Evolutionary conservation across 2,888 invertebrate genomes (phyloP).

Genomic region (Scelioninae gen. 2): DNA sequence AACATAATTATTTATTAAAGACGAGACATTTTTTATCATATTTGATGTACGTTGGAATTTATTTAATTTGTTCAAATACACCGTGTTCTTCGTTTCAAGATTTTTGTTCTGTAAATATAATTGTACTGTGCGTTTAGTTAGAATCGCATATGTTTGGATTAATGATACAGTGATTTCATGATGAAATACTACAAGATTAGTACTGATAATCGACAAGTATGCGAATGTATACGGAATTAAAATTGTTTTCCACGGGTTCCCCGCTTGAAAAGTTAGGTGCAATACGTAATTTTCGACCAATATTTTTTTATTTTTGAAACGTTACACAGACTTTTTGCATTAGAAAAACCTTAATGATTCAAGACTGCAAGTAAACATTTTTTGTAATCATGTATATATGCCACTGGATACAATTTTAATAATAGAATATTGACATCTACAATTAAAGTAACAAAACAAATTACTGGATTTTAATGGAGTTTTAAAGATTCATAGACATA

Average conservation of each 20-base stretch:
- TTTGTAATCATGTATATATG: slow-evolving; percentile 26
- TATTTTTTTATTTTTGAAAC: not conserved
- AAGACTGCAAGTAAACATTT: slow-evolving; percentile 26
- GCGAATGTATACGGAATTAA: not conserved
- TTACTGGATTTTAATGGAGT: no score
- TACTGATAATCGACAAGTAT: no score
- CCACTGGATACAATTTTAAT: not conserved
- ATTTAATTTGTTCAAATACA: slow-evolving; percentile 8
- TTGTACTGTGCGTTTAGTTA: slow-evolving; percentile 1
- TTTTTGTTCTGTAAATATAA: slow-evolving; percentile 15
- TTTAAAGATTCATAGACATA: no score
- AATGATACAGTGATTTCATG: not conserved
- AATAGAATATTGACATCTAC: no score
- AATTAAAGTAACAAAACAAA: no score
- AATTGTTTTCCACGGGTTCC: not conserved
- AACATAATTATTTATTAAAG: no score
- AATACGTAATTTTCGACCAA: not conserved
- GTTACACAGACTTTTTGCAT: not conserved
- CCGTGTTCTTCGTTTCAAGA: not conserved
- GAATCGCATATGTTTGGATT: not conserved
- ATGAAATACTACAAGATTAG: no score
- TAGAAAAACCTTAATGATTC: slow-evolving; percentile 1
- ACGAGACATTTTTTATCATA: slow-evolving; percentile 11
- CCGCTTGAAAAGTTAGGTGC: not conserved
- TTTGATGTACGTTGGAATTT: slow-evolving; percentile 1